Base-by-base conservation (phyloP, 1,140 invertebrate genomes). In the Bombus superbus region DNA sequence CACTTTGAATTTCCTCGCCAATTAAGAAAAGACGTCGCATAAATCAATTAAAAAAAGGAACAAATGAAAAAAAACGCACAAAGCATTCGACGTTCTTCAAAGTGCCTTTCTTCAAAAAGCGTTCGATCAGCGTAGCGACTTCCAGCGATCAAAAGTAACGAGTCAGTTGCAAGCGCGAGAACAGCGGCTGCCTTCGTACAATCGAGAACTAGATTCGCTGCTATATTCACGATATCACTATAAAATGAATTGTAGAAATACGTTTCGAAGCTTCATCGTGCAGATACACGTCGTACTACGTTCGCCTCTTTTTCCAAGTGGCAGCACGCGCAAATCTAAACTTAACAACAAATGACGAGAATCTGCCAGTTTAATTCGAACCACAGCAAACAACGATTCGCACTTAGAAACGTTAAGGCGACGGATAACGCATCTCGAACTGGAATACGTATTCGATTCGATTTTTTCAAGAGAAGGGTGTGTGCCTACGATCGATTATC, bases 401-500 rank as follows among this genome's bases (percentile, higher is more conserved):
- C 47, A 2, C 47, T 53, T 8, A 53, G 22, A 53, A 53, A 53
- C 18, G 1, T 53, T 53, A 53, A 22, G 18, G 22, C 47, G 47
- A 53, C 47, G 2, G 18, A 5, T 53, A 53, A 53, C 22, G 6
- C 18, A 8, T 53, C 18, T 22, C 0, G 8, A 53, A 53, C 5
- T 53, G 47, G 47, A 53, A 53, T 53, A 53, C 0, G 5, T 32
- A 3, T 3, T 11, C 59, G 28, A 62, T 11, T 71, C n/a, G n/a
- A 84, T 62, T 47, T 32, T 38, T 22, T 68, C 8, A 53, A 6
- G 47, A 22, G 47, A 38, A 28, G 53, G 35, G 53, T 47, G 64
- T 47, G 72, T 53, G 71, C 32, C 28, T 32, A 18, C 68, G 68
- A 85, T 80, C 83, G 77, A 85, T 53, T 53, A 53, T 53, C 47